Evolutionary conservation across 2,888 invertebrate genomes (phyloP).

Genomic region (Protonemura montana): DNA sequence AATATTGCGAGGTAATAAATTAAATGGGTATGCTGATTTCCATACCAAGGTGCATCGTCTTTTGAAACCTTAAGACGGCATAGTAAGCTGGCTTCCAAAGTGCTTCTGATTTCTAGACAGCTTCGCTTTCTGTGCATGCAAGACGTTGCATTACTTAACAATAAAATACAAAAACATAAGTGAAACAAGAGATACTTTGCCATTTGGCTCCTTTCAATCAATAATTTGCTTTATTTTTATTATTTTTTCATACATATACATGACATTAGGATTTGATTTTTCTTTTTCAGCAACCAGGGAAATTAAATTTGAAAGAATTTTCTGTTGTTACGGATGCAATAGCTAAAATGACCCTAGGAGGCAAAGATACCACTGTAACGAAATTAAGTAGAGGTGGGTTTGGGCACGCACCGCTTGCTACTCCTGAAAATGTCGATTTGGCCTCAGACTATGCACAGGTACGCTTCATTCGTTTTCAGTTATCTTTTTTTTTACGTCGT

Average conservation of each 20-base stretch:
- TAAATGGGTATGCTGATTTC: too few species aligned
- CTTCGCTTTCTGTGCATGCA: background rate
- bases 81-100: too few species aligned
- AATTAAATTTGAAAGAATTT: conserved; percentile 88
- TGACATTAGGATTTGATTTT: conserved; percentile 44
- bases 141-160: background rate
- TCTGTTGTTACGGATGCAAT: conserved; percentile 88
- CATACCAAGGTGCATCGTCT: too few species aligned
- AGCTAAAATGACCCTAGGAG: conserved; percentile 72
- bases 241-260: conserved; percentile 46
- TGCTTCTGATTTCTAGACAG: too few species aligned
- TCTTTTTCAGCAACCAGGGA: conserved; percentile 78
- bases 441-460: conserved; percentile 77
- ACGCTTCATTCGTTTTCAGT: conserved; percentile 51
- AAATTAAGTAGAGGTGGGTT: conserved; percentile 60
- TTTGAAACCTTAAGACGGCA: too few species aligned
- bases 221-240: conserved; percentile 45
- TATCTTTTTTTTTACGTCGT: conserved; percentile 41
- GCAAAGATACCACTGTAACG: conserved; percentile 58
- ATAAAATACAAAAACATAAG: background rate
- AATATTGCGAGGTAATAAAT: too few species aligned
- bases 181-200: conserved; percentile 25
- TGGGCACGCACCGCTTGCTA: conserved; percentile 78
- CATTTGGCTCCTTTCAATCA: conserved; percentile 39
- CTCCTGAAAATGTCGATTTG: conserved; percentile 78